Evolutionary conservation across 1,140 invertebrate species (phyloP).

Genomic region (Pseudomyrmex pallidus): DNA sequence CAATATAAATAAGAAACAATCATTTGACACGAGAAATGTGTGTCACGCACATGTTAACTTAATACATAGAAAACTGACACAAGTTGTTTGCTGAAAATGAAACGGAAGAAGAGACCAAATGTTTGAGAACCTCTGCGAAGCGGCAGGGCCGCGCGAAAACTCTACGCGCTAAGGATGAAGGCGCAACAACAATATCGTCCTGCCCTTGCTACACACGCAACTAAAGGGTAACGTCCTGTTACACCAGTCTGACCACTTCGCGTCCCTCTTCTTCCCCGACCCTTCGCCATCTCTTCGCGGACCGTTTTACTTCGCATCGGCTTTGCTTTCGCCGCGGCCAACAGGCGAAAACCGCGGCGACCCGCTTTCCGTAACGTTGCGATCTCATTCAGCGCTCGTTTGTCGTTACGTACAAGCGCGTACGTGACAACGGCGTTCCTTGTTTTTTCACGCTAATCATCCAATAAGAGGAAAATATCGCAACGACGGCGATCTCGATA

Average conservation of each 20-base stretch:
- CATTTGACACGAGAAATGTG: too few species aligned
- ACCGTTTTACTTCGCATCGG: constrained; percentile 59
- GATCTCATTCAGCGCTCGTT: constrained; percentile 63
- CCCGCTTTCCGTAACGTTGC: constrained; percentile 58
- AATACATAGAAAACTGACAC: too few species aligned
- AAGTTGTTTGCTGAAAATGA: neutral
- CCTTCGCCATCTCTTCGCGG: constrained; percentile 52
- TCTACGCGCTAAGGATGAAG: constrained; percentile 40
- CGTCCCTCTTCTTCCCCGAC: constrained; percentile 46
- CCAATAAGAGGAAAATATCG: neutral
- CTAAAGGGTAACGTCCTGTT: constrained; percentile 76
- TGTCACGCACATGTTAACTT: too few species aligned
- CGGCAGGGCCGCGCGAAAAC: neutral
- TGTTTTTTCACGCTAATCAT: neutral
- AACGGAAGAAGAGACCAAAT: neutral
- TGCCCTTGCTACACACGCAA: constrained; percentile 64
- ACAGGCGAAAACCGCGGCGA: constrained; percentile 30
- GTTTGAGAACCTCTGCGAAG: constrained; percentile 43
- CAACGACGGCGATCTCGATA: constrained; percentile 6
- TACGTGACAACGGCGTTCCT: too few species aligned
- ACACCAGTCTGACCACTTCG: constrained; percentile 77
- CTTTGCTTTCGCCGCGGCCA: constrained; percentile 29
- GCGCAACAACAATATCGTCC: constrained; percentile 63
- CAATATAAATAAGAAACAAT: too few species aligned
- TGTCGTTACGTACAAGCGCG: constrained; percentile 9